phyloP scores from a whole-genome alignment of 2,797 vertebrate species.

The Pachyuromys duprasi region DNA sequence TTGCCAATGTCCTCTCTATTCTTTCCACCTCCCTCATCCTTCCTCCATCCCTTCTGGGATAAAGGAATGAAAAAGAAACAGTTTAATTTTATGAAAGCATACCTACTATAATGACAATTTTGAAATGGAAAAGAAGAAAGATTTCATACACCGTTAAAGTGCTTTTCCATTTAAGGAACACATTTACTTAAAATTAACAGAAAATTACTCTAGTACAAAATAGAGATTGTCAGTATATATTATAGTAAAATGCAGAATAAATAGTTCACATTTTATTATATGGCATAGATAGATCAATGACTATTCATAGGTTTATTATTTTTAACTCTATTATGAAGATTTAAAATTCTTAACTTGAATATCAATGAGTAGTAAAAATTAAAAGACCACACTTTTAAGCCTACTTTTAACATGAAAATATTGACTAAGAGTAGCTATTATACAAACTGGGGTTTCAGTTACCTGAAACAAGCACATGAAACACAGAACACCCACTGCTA shows the following conservation, averaged over 20 bases:
- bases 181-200: neutral
- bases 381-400: neutral
- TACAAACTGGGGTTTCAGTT: neutral
- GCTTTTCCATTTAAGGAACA: neutral
- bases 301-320: neutral
- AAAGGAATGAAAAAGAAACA: neutral
- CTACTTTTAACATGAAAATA: neutral
- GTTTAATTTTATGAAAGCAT: neutral
- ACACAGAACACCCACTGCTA: neutral
- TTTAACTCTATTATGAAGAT: neutral
- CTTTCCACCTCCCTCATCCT: fast-evolving
- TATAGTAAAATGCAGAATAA: neutral
- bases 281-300: neutral
- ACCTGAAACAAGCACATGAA: neutral
- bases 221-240: neutral
- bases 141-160: neutral
- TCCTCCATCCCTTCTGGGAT: neutral
- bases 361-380: neutral
- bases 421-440: neutral
- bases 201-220: neutral
- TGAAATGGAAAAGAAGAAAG: neutral
- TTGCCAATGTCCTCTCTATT: neutral
- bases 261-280: neutral
- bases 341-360: neutral
- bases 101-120: fast-evolving